These are phyloP conservation scores for Lasiurus borealis DNA, from an alignment of 2,113 vertebrate genomes.

Conservation along the genomic window DNA sequence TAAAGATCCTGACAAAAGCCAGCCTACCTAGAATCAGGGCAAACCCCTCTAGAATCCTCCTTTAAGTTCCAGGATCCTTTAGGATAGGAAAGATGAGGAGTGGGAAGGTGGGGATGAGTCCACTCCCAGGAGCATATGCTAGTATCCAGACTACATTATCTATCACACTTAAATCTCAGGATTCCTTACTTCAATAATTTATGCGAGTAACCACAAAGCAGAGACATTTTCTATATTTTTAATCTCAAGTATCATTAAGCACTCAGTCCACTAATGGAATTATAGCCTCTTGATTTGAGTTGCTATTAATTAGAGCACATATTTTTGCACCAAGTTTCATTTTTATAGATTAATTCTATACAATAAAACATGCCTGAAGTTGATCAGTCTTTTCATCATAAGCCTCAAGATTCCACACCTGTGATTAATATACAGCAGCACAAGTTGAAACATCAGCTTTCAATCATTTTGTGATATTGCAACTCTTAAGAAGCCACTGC, in stretches of 20 bases:
- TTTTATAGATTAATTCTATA: conserved; percentile 60
- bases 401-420: conserved; percentile 65
- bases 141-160: neutral
- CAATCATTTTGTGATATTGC: conserved; percentile 56
- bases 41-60: neutral
- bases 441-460: conserved; percentile 53
- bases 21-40: neutral
- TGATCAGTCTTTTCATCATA: conserved; percentile 51
- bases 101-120: neutral
- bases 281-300: conserved; percentile 22
- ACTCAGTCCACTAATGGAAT: conserved; percentile 62
- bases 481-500: conserved; percentile 59
- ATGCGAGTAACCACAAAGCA: conserved; percentile 54
- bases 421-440: conserved; percentile 70
- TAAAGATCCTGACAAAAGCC: neutral
- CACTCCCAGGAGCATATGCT: neutral
- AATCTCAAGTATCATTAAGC: conserved; percentile 52
- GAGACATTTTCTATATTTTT: conserved; percentile 47
- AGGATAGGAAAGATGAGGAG: neutral
- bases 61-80: neutral
- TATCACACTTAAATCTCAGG: neutral
- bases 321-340: conserved; percentile 53
- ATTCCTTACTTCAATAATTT: conserved; percentile 43
- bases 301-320: conserved; percentile 64
- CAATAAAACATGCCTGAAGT: conserved; percentile 60